A percentile compares a stretch with the other conserved stretches of the same genome.
These are phyloP conservation scores for Xyrauchen texanus DNA, from an alignment of 2,113 vertebrate genomes.

Conservation along the genomic window DNA sequence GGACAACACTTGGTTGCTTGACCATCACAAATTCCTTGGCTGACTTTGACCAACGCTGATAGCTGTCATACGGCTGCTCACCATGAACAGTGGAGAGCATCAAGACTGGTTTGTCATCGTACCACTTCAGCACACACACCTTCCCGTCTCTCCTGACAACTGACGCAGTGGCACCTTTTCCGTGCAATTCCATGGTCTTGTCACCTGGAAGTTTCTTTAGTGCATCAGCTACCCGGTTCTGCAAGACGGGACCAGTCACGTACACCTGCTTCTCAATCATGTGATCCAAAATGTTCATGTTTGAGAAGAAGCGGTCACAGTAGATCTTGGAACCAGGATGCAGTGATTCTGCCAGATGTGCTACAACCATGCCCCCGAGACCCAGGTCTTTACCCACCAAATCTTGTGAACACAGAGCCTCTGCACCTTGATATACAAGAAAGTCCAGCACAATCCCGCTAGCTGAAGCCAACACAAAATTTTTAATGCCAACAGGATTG, in stretches of 20 bases:
- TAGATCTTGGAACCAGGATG: conserved; percentile 22
- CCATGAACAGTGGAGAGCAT: conserved; percentile 29
- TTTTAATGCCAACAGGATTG: conserved; percentile 36
- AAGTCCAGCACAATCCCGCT: conserved; percentile 40
- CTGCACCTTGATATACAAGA: conserved; percentile 37
- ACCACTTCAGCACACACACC: conserved; percentile 28
- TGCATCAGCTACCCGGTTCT: conserved; percentile 7
- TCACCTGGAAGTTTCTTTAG: conserved; percentile 16
- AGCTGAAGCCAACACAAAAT: conserved; percentile 38
- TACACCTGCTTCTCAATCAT: conserved; percentile 30
- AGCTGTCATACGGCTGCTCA: conserved; percentile 30
- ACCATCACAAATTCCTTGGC: conserved; percentile 13
- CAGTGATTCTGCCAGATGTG: conserved; percentile 31
- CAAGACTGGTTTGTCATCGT: conserved; percentile 34
- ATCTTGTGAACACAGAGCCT: conserved; percentile 1
- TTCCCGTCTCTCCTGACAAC: conserved; percentile 29
- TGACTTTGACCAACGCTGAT: conserved; percentile 25
- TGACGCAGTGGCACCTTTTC: conserved; percentile 32
- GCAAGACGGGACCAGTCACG: conserved; percentile 32
- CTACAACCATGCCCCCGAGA: background rate
- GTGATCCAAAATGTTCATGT: background rate
- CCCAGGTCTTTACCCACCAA: background rate
- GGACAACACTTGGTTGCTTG: conserved; percentile 7
- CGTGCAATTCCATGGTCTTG: conserved; percentile 24
- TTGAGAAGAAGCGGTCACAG: conserved; percentile 37